A percentile compares a stretch with the other conserved stretches of the same genome.
These are phyloP conservation scores for Vimba vimba DNA, from an alignment of 2,113 vertebrate species.

Conservation along the genomic window DNA sequence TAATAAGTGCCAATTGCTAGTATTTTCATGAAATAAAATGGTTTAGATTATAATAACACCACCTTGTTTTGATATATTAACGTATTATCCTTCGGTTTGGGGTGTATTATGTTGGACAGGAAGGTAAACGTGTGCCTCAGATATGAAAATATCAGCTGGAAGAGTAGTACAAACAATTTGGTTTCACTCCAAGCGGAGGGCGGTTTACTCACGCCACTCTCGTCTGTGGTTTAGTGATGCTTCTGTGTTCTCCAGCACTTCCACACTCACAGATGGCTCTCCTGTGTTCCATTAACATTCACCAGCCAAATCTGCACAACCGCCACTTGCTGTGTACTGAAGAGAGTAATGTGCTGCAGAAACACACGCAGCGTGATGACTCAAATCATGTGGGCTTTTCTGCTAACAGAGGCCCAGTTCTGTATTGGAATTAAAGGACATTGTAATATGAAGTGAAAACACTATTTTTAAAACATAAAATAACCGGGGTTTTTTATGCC, in stretches of 20 bases:
- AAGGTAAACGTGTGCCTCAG: not conserved
- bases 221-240: slow-evolving; percentile 29
- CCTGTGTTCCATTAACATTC: slow-evolving; percentile 38
- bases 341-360: slow-evolving; percentile 29
- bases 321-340: slow-evolving; percentile 27
- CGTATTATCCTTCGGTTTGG: not conserved
- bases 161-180: not conserved
- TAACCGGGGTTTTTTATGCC: not conserved
- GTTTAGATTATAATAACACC: slow-evolving; percentile 50
- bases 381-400: slow-evolving; percentile 48
- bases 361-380: slow-evolving; percentile 13
- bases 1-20: slow-evolving; percentile 60
- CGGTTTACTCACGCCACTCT: slow-evolving; percentile 15
- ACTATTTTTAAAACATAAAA: not conserved
- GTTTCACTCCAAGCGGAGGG: not conserved
- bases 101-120: not conserved
- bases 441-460: not conserved
- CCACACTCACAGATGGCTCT: slow-evolving; percentile 56
- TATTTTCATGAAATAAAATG: slow-evolving; percentile 66
- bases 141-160: not conserved
- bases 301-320: slow-evolving; percentile 46
- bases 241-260: slow-evolving; percentile 37
- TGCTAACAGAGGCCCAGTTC: not conserved
- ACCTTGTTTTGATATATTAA: not conserved
- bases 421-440: slow-evolving; percentile 7